Conservation (phyloP, 2,113 vertebrate genomes). For the Hoplias malabaricus region DNA sequence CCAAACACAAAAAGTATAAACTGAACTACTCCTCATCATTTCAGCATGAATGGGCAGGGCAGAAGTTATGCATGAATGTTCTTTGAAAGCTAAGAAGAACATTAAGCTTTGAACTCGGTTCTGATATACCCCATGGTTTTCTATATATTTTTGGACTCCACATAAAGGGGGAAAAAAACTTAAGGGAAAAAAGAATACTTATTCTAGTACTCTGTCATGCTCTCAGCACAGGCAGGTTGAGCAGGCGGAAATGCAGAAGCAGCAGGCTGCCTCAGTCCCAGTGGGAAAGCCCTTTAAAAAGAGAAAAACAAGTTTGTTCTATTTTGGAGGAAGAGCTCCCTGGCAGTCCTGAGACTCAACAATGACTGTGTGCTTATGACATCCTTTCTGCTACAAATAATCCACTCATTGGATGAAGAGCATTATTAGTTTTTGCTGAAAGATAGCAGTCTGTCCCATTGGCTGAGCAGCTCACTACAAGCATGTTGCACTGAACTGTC, state of each 20-base stretch:
- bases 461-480: not conserved
- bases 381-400: slow-evolving; percentile 19
- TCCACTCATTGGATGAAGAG: not conserved
- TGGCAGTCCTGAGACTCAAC: slow-evolving; percentile 1
- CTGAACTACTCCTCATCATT: too few species aligned
- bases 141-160: too few species aligned
- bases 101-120: too few species aligned
- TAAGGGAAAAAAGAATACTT: too few species aligned
- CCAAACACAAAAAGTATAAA: too few species aligned
- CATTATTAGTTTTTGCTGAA: slow-evolving; percentile 48
- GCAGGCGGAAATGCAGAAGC: not conserved
- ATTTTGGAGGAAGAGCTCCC: slow-evolving; percentile 11
- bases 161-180: too few species aligned
- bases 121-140: too few species aligned
- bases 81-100: too few species aligned
- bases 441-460: slow-evolving; percentile 10
- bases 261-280: not conserved
- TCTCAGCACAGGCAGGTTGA: not conserved
- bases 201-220: too few species aligned
- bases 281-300: slow-evolving; percentile 12
- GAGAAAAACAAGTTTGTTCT: slow-evolving; percentile 21
- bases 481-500: slow-evolving; percentile 1
- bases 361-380: slow-evolving; percentile 4
- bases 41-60: too few species aligned
- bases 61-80: too few species aligned